A percentile compares a stretch with the other conserved stretches of the same genome.
These are phyloP conservation scores for Samia ricini DNA, from an alignment of 1,140 invertebrate genomes.

Conservation along the genomic window DNA sequence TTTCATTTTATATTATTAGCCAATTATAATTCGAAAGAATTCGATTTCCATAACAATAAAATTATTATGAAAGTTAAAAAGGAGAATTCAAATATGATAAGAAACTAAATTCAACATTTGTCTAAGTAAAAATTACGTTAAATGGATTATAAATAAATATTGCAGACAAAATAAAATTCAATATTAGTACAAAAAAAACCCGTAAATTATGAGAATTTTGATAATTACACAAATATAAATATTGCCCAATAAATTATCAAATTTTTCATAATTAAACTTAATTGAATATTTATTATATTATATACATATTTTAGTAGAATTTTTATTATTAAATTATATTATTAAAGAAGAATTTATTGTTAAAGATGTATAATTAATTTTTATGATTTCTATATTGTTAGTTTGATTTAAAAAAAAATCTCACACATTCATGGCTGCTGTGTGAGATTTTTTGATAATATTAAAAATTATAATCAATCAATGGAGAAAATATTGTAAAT, in stretches of 20 bases:
- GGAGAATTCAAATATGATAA: no score
- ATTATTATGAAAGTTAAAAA: no score
- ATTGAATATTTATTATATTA: background rate
- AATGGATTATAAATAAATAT: no score
- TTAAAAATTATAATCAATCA: background rate
- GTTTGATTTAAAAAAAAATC: constrained; percentile 47
- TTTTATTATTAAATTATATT: background rate
- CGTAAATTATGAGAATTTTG: background rate
- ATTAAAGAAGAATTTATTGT: background rate
- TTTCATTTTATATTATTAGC: no score
- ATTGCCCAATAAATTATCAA: constrained; percentile 5
- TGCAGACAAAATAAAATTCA: no score
- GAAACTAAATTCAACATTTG: no score
- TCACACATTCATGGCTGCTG: constrained; percentile 66
- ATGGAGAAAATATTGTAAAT: background rate
- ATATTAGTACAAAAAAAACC: background rate
- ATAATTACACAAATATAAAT: background rate
- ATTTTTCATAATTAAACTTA: background rate
- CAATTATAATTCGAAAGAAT: no score
- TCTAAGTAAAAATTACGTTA: no score
- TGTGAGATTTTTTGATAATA: constrained; percentile 66
- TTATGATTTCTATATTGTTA: background rate
- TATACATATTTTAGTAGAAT: background rate
- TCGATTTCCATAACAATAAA: no score
- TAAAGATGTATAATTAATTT: background rate